phyloP scores from a whole-genome alignment of 2,797 vertebrate genomes.

The Bradypodion ventrale region DNA sequence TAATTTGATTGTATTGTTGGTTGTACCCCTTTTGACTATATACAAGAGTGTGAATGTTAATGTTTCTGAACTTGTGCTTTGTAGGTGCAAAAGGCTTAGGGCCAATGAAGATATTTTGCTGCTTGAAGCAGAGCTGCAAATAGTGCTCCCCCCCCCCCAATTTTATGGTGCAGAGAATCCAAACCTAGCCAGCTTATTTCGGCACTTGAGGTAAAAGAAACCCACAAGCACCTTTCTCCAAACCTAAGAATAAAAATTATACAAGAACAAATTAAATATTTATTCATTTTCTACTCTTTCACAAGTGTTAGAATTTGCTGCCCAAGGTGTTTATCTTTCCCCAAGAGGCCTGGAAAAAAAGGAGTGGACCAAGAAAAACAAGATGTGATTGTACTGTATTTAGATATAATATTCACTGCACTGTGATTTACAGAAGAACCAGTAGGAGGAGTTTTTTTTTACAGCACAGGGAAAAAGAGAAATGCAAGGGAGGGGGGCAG shows the following conservation, averaged over 20 bases:
- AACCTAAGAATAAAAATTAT: no score
- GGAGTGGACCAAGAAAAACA: rapidly evolving
- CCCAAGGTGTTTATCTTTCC: no score
- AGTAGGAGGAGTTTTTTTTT: neutral
- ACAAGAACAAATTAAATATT: no score
- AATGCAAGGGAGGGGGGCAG: constrained; percentile 14
- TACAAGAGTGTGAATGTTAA: neutral
- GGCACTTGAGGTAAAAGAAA: no score
- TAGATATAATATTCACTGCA: rapidly evolving
- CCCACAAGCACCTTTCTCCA: no score
- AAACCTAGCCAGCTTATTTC: no score
- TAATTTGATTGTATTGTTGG: neutral
- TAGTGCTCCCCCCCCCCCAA: no score
- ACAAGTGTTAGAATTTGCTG: no score
- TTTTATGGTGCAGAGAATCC: no score
- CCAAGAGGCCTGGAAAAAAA: neutral
- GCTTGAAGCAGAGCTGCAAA: no score
- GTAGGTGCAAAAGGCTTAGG: rapidly evolving
- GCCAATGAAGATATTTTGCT: no score
- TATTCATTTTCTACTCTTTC: no score
- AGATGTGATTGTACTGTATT: neutral
- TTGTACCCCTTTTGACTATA: neutral
- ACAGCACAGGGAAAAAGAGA: neutral
- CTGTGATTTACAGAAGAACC: constrained; percentile 20
- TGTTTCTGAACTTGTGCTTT: neutral